phyloP scores from a whole-genome alignment of 2,888 invertebrate species.

The Dicranocentrus wangi region DNA sequence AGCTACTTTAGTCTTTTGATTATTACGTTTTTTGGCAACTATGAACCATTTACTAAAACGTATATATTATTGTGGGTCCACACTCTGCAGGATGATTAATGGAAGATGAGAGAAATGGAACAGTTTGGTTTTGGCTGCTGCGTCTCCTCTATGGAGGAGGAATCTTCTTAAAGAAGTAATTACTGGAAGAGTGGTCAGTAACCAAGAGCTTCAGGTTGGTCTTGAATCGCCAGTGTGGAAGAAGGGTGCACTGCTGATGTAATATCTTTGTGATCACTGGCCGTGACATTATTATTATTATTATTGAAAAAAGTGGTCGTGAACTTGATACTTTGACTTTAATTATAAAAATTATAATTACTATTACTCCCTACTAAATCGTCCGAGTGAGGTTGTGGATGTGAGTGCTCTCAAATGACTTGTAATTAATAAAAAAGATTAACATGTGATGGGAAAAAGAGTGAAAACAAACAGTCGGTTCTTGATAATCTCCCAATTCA shows the following conservation, averaged over 20 bases:
- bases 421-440: no score
- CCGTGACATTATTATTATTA: constrained; percentile 57
- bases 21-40: constrained; percentile 51
- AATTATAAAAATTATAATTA: no score
- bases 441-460: neutral
- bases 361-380: no score
- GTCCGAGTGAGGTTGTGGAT: no score
- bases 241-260: constrained; percentile 24
- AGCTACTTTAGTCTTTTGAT: constrained; percentile 47
- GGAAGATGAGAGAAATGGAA: constrained; percentile 25
- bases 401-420: no score
- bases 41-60: constrained; percentile 31
- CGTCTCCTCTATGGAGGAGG: constrained; percentile 38
- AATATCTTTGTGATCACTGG: constrained; percentile 39
- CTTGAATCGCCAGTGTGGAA: no score
- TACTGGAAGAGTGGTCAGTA: constrained; percentile 10
- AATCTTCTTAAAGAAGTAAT: constrained; percentile 39
- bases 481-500: constrained; percentile 53
- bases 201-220: neutral
- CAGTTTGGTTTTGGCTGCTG: constrained; percentile 17
- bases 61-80: constrained; percentile 45
- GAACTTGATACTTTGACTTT: neutral
- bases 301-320: no score
- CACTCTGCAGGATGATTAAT: constrained; percentile 8
- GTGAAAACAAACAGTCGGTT: constrained; percentile 37